Percentiles rank a stretch among this genome's conserved stretches.
phyloP scores from a whole-genome alignment of 2,797 vertebrate genomes.

The Mareca strepera region DNA sequence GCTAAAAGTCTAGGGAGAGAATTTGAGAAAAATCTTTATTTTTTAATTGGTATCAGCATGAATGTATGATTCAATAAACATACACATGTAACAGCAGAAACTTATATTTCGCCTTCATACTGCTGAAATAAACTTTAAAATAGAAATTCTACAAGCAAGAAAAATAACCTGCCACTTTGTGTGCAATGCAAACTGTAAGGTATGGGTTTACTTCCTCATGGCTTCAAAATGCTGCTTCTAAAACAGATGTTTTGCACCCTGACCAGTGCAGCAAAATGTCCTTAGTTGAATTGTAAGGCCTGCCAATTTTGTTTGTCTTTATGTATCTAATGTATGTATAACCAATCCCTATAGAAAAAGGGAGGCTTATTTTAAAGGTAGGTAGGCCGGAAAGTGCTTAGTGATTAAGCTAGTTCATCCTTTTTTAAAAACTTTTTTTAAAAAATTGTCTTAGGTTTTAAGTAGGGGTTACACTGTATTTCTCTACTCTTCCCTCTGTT shows the following conservation, averaged over 20 bases:
- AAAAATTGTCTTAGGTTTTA: background rate
- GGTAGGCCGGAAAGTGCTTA: background rate
- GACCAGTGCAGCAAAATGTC: conserved; percentile 80
- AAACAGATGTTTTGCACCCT: conserved; percentile 85
- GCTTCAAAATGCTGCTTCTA: conserved; percentile 84
- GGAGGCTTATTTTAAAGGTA: conserved; percentile 11
- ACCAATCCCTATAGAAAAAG: conserved; percentile 71
- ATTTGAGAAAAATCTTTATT: conserved; percentile 90
- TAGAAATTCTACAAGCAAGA: conserved; percentile 89
- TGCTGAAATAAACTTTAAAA: conserved; percentile 79
- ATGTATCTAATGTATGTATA: background rate
- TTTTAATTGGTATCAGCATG: conserved; percentile 92
- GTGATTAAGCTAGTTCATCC: background rate
- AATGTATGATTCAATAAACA: conserved; percentile 98
- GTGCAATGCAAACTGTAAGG: conserved; percentile 91
- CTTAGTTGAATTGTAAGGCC: conserved; percentile 90
- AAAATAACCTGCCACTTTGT: conserved; percentile 91
- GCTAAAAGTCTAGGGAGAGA: conserved; percentile 32
- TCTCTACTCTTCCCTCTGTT: background rate
- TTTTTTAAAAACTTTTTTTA: background rate
- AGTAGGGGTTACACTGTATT: background rate
- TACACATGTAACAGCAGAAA: conserved; percentile 96
- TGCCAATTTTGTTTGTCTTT: conserved; percentile 79
- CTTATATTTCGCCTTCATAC: conserved; percentile 90
- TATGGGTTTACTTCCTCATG: conserved; percentile 79